Evolutionary conservation across 2,797 vertebrate genomes (phyloP), one percentile per base, ranked within the genome.

Genomic region (Bradypodion ventrale): DNA sequence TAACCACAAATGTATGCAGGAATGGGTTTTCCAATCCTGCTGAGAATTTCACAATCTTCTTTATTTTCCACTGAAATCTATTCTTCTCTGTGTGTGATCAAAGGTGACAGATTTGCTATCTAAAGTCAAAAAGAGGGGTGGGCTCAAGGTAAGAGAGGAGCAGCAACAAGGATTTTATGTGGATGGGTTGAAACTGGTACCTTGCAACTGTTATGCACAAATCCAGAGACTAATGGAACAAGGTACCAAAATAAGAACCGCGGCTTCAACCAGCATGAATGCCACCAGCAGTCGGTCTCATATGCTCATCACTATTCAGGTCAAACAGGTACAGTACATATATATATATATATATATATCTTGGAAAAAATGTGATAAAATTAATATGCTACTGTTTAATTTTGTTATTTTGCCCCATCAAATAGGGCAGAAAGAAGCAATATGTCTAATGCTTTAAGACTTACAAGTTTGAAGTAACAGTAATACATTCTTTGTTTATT

Each of bases 271-370:
- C n/a, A 95, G 95, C 92, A 96, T 97, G 96, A 99, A 98, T 2
- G 93, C 96, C 90, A 97, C 95, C 93, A 98, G 98, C 94, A 98
- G 98, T 86, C 95, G 96, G 27, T 98, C 97, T 0, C 97, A 98
- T 91, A 96, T 98, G 97, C 96, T 98, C 81, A 96, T 97, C 75
- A 96, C 96, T 83, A 93, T 98, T 56, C 97, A 97, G 84, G 96
- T 98, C 88, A 97, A 97, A 92, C 97, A 98, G 97, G 97, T 96
- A 25, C 35, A 69, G 69, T 25, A 40, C 25, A 56, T 56, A 56
- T 56, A 56, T 19, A n/a, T n/a, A n/a, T n/a, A n/a, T n/a, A n/a
- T n/a, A n/a, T n/a, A 52, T 4, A 21, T 13, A 5, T 56, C 52
- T 21, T 56, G 52, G 52, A 56, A 56, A 56, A 21, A 56, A 19